Evolutionary conservation across 1,140 invertebrate species (phyloP).

Genomic region (Drosophila oshimai): DNA sequence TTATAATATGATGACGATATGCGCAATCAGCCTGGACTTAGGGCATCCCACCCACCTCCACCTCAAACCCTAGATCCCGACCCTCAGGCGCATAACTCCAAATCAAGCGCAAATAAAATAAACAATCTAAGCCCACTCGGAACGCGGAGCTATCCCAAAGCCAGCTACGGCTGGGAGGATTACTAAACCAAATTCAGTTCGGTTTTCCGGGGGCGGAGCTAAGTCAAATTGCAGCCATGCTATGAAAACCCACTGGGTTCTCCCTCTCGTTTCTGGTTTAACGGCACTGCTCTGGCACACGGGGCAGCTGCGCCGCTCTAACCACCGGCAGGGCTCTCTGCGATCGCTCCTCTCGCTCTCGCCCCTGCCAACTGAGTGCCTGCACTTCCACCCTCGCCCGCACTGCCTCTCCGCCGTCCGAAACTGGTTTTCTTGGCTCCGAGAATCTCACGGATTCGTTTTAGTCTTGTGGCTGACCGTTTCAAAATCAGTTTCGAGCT

Average conservation of each 20-base stretch:
- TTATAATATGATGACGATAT: conserved; percentile 1
- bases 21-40: conserved; percentile 3
- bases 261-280: not conserved
- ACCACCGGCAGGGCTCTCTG: not conserved
- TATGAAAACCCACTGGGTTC: conserved; percentile 47
- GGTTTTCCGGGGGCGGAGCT: conserved; percentile 49
- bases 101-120: conserved; percentile 62
- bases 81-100: conserved; percentile 57
- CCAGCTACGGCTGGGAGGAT: not conserved
- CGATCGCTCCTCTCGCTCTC: conserved; percentile 17
- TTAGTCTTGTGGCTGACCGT: conserved; percentile 78
- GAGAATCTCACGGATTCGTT: conserved; percentile 80
- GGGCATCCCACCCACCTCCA: not conserved
- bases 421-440: conserved; percentile 60
- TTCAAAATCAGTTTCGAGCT: conserved; percentile 82
- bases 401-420: conserved; percentile 28
- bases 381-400: conserved; percentile 41
- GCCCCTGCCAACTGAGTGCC: conserved; percentile 34
- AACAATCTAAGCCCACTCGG: conserved; percentile 43
- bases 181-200: conserved; percentile 1
- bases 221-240: conserved; percentile 67
- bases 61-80: not conserved
- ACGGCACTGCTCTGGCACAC: conserved; percentile 40
- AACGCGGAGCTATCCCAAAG: conserved; percentile 21
- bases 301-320: not conserved